Evolutionary conservation across 2,113 vertebrate genomes (phyloP).

Genomic region (Epinephelus fuscoguttatus): DNA sequence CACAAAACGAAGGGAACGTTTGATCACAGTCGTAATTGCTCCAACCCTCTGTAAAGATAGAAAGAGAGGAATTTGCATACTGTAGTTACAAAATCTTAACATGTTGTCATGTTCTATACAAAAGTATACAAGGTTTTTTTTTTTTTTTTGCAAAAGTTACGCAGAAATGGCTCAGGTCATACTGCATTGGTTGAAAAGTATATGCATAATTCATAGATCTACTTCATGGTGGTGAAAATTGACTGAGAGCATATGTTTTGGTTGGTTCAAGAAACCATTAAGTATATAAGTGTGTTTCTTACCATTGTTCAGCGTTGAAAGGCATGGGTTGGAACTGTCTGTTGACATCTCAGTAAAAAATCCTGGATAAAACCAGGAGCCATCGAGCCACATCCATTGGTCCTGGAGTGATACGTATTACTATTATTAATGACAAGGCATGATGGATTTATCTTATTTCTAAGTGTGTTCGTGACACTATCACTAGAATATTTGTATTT

Average conservation of each 20-base stretch:
- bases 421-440: not conserved
- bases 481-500: not conserved
- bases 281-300: not conserved
- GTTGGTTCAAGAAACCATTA: too few species aligned
- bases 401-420: slow-evolving; percentile 10
- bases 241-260: too few species aligned
- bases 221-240: not conserved
- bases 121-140: not conserved
- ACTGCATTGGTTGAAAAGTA: not conserved
- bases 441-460: not conserved
- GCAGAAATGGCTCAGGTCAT: not conserved
- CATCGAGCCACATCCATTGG: slow-evolving; percentile 42
- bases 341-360: not conserved
- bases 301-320: not conserved
- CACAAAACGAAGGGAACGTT: not conserved
- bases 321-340: not conserved
- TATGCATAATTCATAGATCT: not conserved
- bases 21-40: not conserved
- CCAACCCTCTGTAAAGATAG: slow-evolving; percentile 32
- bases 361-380: slow-evolving; percentile 37
- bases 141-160: too few species aligned
- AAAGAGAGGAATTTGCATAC: not conserved
- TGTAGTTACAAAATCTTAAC: not conserved
- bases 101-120: not conserved
- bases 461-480: not conserved